Percentiles rank a stretch among this genome's conserved stretches.
These are phyloP conservation scores for Neoascia interrupta DNA, from an alignment of 2,888 invertebrate genomes.

Conservation along the genomic window DNA sequence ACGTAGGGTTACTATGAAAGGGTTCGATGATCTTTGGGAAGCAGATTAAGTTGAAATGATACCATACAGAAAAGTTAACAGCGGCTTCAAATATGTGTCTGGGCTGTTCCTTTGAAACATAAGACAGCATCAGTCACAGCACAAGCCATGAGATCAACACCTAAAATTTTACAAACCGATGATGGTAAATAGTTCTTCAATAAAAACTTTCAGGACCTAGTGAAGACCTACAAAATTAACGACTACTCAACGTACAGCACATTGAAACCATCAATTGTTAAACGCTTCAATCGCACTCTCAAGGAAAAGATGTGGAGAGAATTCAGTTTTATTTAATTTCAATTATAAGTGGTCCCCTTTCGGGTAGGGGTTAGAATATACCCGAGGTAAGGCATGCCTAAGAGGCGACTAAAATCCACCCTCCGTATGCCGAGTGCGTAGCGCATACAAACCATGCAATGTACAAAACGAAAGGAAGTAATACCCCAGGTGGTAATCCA, in stretches of 20 bases:
- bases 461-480: too few species aligned
- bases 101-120: too few species aligned
- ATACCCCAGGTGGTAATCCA: too few species aligned
- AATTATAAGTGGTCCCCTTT: too few species aligned
- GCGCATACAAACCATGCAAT: too few species aligned
- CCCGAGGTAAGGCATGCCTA: too few species aligned
- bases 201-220: too few species aligned
- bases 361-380: too few species aligned
- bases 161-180: background rate
- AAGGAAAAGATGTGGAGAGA: constrained; percentile 13
- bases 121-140: too few species aligned
- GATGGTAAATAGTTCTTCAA: too few species aligned
- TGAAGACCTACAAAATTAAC: constrained; percentile 6
- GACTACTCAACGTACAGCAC: constrained; percentile 8
- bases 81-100: background rate
- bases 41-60: background rate
- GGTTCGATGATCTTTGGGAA: background rate
- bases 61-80: background rate
- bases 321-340: constrained; percentile 19
- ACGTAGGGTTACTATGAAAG: background rate
- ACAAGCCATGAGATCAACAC: background rate
- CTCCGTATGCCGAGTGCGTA: too few species aligned
- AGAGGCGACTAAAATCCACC: too few species aligned
- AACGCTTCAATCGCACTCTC: constrained; percentile 25
- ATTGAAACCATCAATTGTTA: constrained; percentile 18